Evolutionary conservation across 2,888 invertebrate species (phyloP).

Genomic region (Mellilla xanthometata): DNA sequence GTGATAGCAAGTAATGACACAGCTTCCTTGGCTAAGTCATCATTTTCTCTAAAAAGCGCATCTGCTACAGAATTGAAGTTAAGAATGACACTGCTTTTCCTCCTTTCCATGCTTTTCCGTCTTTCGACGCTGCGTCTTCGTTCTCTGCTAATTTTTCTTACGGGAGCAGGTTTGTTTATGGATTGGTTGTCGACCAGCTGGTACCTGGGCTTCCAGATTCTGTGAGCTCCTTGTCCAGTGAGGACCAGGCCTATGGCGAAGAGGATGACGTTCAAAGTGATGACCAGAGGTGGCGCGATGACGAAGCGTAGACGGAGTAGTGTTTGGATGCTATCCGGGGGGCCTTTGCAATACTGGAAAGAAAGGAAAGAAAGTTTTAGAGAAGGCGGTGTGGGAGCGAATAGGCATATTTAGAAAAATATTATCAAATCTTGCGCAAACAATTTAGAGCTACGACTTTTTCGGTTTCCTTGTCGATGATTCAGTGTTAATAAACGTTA

Average conservation of each 20-base stretch:
- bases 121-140: constrained; percentile 36
- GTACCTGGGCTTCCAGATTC: constrained; percentile 59
- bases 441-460: too few species aligned
- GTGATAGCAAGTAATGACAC: constrained; percentile 59
- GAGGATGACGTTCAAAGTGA: constrained; percentile 67
- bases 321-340: constrained; percentile 64
- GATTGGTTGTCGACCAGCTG: constrained; percentile 42
- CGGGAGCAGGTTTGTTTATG: constrained; percentile 24
- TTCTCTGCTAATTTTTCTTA: constrained; percentile 35
- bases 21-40: constrained; percentile 58
- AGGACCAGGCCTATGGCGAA: constrained; percentile 70
- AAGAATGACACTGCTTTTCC: constrained; percentile 48
- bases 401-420: too few species aligned
- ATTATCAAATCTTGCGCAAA: too few species aligned
- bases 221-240: constrained; percentile 59
- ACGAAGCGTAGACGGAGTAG: constrained; percentile 74
- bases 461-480: too few species aligned
- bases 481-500: too few species aligned
- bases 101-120: constrained; percentile 35
- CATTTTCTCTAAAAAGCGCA: constrained; percentile 50
- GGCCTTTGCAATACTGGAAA: constrained; percentile 60
- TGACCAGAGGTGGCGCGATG: constrained; percentile 75
- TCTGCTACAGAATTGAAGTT: constrained; percentile 44
- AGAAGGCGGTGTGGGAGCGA: too few species aligned
- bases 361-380: neutral